Evolutionary conservation across 2,113 vertebrate species (phyloP).

Genomic region (Vicugna pacos): DNA sequence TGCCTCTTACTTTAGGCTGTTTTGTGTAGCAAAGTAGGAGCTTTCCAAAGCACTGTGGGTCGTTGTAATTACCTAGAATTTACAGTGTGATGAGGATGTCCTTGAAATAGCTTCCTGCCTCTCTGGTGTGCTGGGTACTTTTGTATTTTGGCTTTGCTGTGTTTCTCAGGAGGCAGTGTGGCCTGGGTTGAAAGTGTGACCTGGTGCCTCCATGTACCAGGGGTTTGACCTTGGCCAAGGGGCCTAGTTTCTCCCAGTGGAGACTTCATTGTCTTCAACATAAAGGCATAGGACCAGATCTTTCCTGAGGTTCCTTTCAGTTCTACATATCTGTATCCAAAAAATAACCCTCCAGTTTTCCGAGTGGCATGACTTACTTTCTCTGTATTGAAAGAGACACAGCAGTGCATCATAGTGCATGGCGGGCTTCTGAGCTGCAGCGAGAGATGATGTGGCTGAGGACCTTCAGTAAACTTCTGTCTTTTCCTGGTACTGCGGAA

Average conservation of each 20-base stretch:
- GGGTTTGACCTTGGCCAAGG: neutral
- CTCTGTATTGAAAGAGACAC: neutral
- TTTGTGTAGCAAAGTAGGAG: neutral
- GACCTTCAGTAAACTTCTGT: neutral
- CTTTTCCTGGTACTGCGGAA: neutral
- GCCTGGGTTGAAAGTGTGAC: neutral
- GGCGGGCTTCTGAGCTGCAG: neutral
- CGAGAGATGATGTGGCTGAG: neutral
- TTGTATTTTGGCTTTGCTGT: constrained; percentile 24
- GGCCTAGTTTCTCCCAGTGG: neutral
- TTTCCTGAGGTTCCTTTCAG: neutral
- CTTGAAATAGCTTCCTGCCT: neutral
- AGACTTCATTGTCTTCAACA: constrained; percentile 26
- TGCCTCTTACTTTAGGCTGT: neutral
- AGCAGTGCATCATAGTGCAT: neutral
- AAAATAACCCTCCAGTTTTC: constrained; percentile 21
- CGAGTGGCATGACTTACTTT: neutral
- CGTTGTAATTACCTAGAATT: constrained; percentile 5
- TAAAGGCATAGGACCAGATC: neutral
- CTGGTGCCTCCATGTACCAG: neutral
- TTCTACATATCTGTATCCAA: constrained; percentile 10
- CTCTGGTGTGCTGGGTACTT: neutral
- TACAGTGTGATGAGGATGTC: neutral
- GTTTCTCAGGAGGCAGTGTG: neutral
- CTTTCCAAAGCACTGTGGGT: neutral